Evolutionary conservation across 2,113 vertebrate genomes (phyloP), one percentile per base, ranked within the genome.

Genomic region (Eulemur macaco): DNA sequence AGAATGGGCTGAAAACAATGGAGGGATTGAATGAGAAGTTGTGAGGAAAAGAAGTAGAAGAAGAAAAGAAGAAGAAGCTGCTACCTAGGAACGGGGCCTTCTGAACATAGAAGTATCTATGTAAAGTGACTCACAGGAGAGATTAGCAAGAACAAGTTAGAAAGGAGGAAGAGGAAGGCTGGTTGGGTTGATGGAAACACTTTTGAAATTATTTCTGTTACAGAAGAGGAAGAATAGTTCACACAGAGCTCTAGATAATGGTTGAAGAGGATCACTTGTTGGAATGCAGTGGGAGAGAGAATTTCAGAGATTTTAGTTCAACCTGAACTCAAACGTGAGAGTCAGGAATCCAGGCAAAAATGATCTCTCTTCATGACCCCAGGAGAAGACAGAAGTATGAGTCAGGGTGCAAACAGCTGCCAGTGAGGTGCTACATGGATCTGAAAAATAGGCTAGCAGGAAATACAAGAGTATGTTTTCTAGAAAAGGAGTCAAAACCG

Each of bases 311-410:
- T 31, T 80, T 68, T 20, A 64, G 56, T 64, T 73, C 63, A 81
- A n/a, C 23, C 25, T 94, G 66, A 63, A 68, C 58, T 42, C 81
- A 66, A 87, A 94, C 34, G 25, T n/a, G 2, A 91, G 82, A 54
- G 17, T 37, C 21, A 58, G 56, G 64, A 50, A 81, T 39, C 20
- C 10, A 37, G 56, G 71, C 17, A 86, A 85, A 71, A 73, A 71
- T 11, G 13, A 34, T 2, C 21, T 56, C 15, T 68, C 25, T 17
- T 77, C 39, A 17, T 5, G 27, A 78, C 54, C 20, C 54, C 63
- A 95, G 3, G 73, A 54, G 42, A 63, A 39, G 52, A 78, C 3
- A 37, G 23, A 95, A 54, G 9, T 42, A 1, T 37, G 21, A 76
- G 3, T 50, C 17, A 42, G 6, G 54, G n/a, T n/a, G 18, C 42